A percentile compares a stretch with the other conserved stretches of the same genome.
Conservation (phyloP, 1,140 invertebrate genomes). For the Stegodyphus dumicola region DNA sequence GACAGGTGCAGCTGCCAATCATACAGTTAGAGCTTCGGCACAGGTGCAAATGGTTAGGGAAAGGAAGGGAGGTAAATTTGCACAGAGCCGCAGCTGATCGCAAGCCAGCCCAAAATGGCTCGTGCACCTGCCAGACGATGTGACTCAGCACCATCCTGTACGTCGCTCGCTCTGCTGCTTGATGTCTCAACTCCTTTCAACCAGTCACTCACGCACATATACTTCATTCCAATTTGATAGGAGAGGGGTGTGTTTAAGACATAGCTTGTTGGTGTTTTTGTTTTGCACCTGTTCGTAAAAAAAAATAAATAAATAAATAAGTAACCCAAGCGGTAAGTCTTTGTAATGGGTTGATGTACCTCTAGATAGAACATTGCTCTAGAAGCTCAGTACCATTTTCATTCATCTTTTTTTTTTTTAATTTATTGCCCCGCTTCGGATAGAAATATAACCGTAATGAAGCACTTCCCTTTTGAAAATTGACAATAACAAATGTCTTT, state of each 20-base stretch:
- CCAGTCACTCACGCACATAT: no score
- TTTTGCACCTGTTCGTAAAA: not conserved
- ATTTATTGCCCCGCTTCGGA: no score
- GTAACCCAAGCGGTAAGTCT: no score
- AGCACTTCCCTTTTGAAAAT: no score
- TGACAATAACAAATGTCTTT: no score
- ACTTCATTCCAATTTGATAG: no score
- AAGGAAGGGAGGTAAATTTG: not conserved
- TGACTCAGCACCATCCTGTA: not conserved
- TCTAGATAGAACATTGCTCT: no score
- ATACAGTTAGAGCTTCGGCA: not conserved
- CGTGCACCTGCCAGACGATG: not conserved
- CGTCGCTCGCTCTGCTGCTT: not conserved
- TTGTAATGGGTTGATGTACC: no score
- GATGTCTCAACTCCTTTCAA: no score
- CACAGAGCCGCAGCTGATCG: not conserved
- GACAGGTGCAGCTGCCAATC: constrained; percentile 28
- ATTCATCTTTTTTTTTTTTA: no score
- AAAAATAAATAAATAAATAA: not conserved
- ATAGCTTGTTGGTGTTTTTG: not conserved
- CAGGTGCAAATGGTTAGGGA: constrained; percentile 8
- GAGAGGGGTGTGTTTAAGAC: not conserved
- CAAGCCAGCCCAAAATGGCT: not conserved
- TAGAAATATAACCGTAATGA: no score
- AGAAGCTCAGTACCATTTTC: no score